Base-by-base conservation (phyloP, 2,113 vertebrate species). In the Scomber colias region DNA sequence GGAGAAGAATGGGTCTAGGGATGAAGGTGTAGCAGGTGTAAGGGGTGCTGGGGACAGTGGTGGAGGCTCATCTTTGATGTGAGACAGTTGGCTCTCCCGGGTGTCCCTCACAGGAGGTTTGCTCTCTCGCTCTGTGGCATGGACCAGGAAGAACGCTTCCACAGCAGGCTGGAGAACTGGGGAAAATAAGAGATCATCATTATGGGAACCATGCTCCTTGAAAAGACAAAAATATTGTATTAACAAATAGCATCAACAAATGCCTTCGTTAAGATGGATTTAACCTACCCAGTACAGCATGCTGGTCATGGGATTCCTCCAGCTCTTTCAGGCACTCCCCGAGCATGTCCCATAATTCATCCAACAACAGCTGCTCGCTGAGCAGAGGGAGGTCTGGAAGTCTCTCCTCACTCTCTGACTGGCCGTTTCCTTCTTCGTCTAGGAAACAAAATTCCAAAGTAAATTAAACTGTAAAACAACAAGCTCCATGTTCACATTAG, bases 341-440 rank as follows among this genome's bases (percentile, higher is more conserved):
- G 0, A 98, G 94, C 97, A 98, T 98, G 90, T 98, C 96, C 97
- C 97, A 98, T 1, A 98, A 90, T 82, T 98, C 97, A 57, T 98
- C 97, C 88, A 98, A 89, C 66, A 96, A 89, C 48, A 98, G 95
- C 92, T 98, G 97, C 82, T 98, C 97, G 48, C 97, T 98, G 68
- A 98, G 95, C 73, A 98, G 94, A n/a, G 97, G 97, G 70, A 98
- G 93, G 48, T 98, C 97, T 7, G 96, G 97, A 8, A 97, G 92
- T 64, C 95, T 94, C 79, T 98, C 97, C 13, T 98, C 97, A 71
- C 94, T 95, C 63, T 97, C 96, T 51, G 94, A 77, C 86, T 96
- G 90, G 82, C 95, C 85, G 90, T 95, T 77, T 94, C 94, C 82
- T 49, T 95, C 95, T 64, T 94, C 93, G 83, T 92, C 93, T 95